Evolutionary conservation across 2,888 invertebrate species (phyloP), one percentile per base, ranked within the genome.

Genomic region (Cyclophora punctaria): DNA sequence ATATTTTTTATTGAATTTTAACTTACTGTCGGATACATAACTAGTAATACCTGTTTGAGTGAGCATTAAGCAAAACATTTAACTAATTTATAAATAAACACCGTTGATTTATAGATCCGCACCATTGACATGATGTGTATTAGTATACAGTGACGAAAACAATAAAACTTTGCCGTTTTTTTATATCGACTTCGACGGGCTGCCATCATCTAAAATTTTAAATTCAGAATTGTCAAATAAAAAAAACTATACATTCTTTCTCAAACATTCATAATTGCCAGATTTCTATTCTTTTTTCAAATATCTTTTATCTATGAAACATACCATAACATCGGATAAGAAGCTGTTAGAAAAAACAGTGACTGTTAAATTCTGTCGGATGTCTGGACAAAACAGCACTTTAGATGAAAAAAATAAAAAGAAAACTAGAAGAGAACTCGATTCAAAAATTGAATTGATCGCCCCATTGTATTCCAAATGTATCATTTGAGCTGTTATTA

Each of bases 391-490:
- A 88, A 88, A 88, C 88, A 88, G 86, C 88, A 88, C 88, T 88
- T 86, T 87, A 85, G 84, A 78, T 71, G 75, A 79, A 78, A 80
- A 80, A 79, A 81, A 71, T 63, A 78, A 83, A 81, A 75, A 77
- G 73, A 78, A 75, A 81, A 81, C 80, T 83, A 85, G 84, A 80
- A 82, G 85, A 88, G 83, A 86, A 85, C 86, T 87, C 87, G 85
- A 87, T 87, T 88, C 88, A 86, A 86, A 87, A 87, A 87, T 88
- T 86, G 87, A 87, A 88, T 88, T 87, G 88, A 88, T 88, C 88
- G 87, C 78, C 78, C 88, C 86, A 88, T 88, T 88, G 88, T 88
- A 86, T 88, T 87, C 86, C 78, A 84, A 88, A 88, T 87, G 88
- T 88, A 88, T 88, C 88, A 88, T 88, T 88, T 87, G 88, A 87